A percentile compares a stretch with the other conserved stretches of the same genome.
phyloP scores from a whole-genome alignment of 2,113 vertebrate species.

The Lethenteron reissneri region DNA sequence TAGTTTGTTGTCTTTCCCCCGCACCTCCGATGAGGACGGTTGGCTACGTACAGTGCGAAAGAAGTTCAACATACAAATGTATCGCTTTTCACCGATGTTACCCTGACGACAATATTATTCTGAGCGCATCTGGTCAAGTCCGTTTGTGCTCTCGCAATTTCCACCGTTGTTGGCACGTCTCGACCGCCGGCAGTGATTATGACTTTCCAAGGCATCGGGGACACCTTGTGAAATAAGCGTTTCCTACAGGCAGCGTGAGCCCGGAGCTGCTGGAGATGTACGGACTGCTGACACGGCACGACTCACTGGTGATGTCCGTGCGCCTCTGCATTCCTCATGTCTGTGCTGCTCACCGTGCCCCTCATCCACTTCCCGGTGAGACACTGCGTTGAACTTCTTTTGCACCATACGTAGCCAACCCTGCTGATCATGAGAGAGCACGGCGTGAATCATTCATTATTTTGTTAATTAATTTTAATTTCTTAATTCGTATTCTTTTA shows the following conservation, averaged over 20 bases:
- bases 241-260: conserved; percentile 39
- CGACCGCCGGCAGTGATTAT: too few relatives aligned
- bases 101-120: conserved; percentile 10
- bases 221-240: conserved; percentile 2
- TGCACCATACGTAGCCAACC: too few relatives aligned
- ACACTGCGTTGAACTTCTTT: too few relatives aligned
- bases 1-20: too few relatives aligned
- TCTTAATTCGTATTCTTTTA: too few relatives aligned
- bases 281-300: conserved; percentile 35
- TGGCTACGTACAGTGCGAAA: too few relatives aligned
- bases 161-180: conserved; percentile 1
- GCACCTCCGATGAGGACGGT: too few relatives aligned
- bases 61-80: too few relatives aligned
- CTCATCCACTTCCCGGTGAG: conserved; percentile 90
- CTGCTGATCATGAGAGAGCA: too few relatives aligned
- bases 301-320: conserved; percentile 45
- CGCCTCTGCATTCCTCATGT: conserved; percentile 52
- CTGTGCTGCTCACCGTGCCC: conserved; percentile 64
- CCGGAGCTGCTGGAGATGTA: conserved; percentile 57
- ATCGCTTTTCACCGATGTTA: too few relatives aligned
- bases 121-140: conserved; percentile 11
- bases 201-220: not conserved
- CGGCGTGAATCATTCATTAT: too few relatives aligned
- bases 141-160: conserved; percentile 10
- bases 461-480: too few relatives aligned